Conservation (phyloP, 2,797 vertebrate genomes). For the Myotis pilosus region DNA sequence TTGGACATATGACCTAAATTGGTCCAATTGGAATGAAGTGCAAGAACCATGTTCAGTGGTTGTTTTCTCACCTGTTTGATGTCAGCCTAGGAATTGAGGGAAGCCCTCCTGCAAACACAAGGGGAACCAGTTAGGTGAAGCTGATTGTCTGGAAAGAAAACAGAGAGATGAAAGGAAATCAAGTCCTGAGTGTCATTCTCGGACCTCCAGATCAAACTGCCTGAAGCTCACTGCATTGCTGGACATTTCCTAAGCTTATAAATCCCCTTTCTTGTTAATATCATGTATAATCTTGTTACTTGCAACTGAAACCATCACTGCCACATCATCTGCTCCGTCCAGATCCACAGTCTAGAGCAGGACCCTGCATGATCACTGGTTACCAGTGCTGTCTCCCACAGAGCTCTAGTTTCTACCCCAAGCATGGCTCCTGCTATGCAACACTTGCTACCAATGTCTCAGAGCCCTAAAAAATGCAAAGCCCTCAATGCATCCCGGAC, state of each 20-base stretch:
- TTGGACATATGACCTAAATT: background rate
- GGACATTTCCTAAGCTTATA: background rate
- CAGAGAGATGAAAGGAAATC: background rate
- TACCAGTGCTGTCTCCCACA: background rate
- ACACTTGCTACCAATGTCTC: background rate
- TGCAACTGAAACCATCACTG: background rate
- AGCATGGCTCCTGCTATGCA: background rate
- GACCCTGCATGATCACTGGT: background rate
- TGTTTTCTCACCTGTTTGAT: background rate
- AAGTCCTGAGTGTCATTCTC: background rate
- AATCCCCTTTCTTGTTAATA: background rate
- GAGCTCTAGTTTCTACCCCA: background rate
- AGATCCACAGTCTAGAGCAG: background rate
- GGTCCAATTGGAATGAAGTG: background rate
- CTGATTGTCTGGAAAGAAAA: background rate
- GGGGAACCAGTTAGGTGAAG: background rate
- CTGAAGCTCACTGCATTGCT: background rate
- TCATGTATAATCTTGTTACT: background rate
- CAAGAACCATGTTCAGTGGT: background rate
- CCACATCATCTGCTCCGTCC: background rate
- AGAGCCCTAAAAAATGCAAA: background rate
- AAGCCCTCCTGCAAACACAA: background rate
- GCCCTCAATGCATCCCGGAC: background rate
- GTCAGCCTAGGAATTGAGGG: background rate
- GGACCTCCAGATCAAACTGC: background rate